These are phyloP conservation scores for Pogonomyrmex californicus DNA, from an alignment of 1,140 invertebrate genomes.

Conservation along the genomic window DNA sequence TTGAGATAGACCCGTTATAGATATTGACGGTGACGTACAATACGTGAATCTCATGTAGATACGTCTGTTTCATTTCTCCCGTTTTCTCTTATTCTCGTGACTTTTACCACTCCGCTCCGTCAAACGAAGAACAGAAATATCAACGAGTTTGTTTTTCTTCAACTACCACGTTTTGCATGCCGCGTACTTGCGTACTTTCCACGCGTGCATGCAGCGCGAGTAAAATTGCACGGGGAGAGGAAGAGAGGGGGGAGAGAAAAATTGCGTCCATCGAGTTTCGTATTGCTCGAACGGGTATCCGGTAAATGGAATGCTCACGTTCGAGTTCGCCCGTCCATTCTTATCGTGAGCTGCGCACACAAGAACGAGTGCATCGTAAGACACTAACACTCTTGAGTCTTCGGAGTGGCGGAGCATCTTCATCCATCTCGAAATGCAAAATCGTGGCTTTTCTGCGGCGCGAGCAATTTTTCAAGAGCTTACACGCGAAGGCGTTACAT, in stretches of 20 bases:
- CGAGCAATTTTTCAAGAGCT: not conserved
- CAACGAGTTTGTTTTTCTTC: slow-evolving; percentile 24
- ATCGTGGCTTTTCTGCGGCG: not conserved
- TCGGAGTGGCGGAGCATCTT: not conserved
- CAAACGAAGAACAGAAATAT: slow-evolving; percentile 48
- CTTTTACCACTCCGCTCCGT: not conserved
- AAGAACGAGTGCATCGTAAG: not conserved
- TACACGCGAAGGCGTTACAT: not conserved
- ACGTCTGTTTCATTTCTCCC: not conserved
- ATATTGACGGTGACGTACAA: not conserved
- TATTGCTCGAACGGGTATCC: not conserved
- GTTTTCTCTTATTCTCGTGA: not conserved
- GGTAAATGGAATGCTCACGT: not conserved
- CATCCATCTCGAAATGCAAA: slow-evolving; percentile 7
- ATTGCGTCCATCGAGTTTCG: slow-evolving; percentile 3
- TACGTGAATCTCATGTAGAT: not conserved
- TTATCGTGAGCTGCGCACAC: not conserved
- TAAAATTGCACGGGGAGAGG: slow-evolving; percentile 22
- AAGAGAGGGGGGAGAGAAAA: not conserved
- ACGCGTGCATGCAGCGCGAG: not conserved
- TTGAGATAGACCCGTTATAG: too few relatives aligned
- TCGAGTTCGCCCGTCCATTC: not conserved
- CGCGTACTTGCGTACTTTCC: not conserved
- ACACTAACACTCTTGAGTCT: not conserved
- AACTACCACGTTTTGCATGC: not conserved